Base-by-base conservation (phyloP, 2,797 vertebrate genomes). In the Amblyopsis hoosieri region DNA sequence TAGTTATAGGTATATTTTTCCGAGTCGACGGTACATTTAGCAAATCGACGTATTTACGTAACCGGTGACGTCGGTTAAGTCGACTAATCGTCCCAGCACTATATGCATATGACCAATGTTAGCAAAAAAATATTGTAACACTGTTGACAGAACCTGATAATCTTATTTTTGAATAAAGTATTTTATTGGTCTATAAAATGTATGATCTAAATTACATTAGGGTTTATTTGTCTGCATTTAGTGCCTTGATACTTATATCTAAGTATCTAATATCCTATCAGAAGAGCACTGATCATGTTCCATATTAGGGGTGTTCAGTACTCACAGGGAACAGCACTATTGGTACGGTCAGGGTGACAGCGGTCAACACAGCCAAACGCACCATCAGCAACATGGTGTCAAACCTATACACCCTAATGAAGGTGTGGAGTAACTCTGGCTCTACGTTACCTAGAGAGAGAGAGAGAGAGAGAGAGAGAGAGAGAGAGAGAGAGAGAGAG, bases 321-420 rank as follows among this genome's bases (percentile, higher is more conserved):
- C 97, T 97, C 81, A 99, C 97, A 0, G 97, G 97, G 61, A 99
- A 99, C 12, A 99, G 92, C 61, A 99, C 97, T 14, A 99, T 95
- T 72, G 97, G 97, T 49, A 99, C 97, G 0, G 97, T 99, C 65
- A 99, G 84, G 0, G 94, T 99, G 29, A 99, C 97, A 0, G 97
- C 97, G 2, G 98, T 94, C 70, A 99, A 93, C 17, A 99, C 97
- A 0, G 97, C 97, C 81, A 99, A 53, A 23, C 97, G 97, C 58
- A 99, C 97, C 78, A 96, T 64, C 78, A 97, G 91, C 68, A 99
- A 78, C 77, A 95, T 80, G 0, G 92, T 89, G 15, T 99, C 97
- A 0, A 97, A 98, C 45, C 91, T 96, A 11, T 98, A 96, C 10
- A 97, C 96, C 85, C 92, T 97, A 33, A 93, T 97, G 80, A 97